Evolutionary conservation across 1,140 invertebrate species (phyloP), one percentile per base, ranked within the genome.

Genomic region (Oreohelix idahoensis): DNA sequence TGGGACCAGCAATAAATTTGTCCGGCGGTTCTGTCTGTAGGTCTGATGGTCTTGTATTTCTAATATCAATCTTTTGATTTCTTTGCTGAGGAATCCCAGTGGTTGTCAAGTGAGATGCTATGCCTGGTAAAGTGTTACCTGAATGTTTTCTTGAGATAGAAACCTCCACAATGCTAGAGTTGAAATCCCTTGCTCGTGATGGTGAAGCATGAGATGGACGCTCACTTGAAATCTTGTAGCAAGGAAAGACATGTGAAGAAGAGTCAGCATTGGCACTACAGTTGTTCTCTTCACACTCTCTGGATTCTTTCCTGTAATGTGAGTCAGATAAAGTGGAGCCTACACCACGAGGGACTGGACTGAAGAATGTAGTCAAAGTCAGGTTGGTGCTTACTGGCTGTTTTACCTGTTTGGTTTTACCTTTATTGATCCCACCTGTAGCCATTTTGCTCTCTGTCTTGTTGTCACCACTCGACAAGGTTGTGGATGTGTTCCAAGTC

Each of bases 361-460:
- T 29, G 75, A 77, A 77, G 75, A 77, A 77, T 49, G 49, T 77
- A 29, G 29, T 53, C 45, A 77, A 45, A 29, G 75, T 77, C 75
- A 77, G 49, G 49, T 53, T 49, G 4, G 23, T 1, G 10, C 45
- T 53, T 1, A n/a, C 8, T 23, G 29, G 26, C 32, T 77, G 11
- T 23, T 45, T 77, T 5, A 29, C 20, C 39, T 73, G 71, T 39
- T 39, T 42, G 11, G 4, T 8, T 42, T 73, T 73, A 1, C 71
- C 71, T 42, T 73, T 73, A 15, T 42, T 73, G 38, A 11, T 42
- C 20, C 38, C 38, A 29, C 36, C n/a, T 4, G 49, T 2, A 4
- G 29, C 49, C 13, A 1, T 4, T 36, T 77, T 51, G 20, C 36
- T 10, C 75, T 32, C 11, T 23, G 17, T 1, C 5, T 32, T 29